These are phyloP conservation scores for Malaclemys terrapin DNA, from an alignment of 2,113 vertebrate genomes.

Conservation along the genomic window DNA sequence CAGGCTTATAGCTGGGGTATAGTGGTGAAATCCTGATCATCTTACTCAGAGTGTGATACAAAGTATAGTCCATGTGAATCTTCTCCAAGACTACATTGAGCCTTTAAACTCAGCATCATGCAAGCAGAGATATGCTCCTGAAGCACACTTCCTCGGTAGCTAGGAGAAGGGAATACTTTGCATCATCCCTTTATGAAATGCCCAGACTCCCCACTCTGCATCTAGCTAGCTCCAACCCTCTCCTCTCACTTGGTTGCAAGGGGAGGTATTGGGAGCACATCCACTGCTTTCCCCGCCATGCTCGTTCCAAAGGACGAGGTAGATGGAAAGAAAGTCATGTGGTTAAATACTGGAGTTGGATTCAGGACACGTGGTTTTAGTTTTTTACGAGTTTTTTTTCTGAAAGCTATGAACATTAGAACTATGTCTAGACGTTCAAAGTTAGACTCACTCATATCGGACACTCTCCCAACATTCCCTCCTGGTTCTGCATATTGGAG, in stretches of 20 bases:
- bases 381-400: background rate
- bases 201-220: background rate
- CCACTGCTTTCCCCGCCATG: background rate
- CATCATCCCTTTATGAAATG: background rate
- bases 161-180: background rate
- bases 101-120: background rate
- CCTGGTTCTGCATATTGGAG: background rate
- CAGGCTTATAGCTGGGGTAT: background rate
- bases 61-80: background rate
- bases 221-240: background rate
- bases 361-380: background rate
- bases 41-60: background rate
- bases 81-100: background rate
- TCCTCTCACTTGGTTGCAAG: background rate
- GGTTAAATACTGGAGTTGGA: background rate
- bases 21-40: background rate
- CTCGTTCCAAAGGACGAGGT: background rate
- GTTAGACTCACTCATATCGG: background rate
- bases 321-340: background rate
- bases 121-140: background rate
- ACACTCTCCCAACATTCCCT: background rate
- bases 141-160: background rate
- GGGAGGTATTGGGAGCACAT: background rate
- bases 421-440: background rate
- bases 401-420: background rate